Evolutionary conservation across 2,888 invertebrate genomes (phyloP).

Genomic region (Ferrisia virgata): DNA sequence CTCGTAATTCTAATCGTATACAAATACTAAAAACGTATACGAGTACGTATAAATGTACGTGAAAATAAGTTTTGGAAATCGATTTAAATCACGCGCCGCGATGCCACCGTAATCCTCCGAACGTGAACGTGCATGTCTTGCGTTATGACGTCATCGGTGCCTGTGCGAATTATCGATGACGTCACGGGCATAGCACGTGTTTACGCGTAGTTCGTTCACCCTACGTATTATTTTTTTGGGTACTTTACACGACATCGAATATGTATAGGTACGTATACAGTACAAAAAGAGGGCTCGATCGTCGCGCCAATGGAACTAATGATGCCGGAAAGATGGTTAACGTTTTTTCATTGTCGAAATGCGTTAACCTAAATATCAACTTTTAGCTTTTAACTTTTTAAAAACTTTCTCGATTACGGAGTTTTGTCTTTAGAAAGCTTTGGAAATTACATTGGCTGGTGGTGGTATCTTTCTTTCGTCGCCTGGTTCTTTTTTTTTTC

Average conservation of each 20-base stretch:
- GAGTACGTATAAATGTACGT: background rate
- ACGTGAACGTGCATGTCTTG: background rate
- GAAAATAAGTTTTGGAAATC: conserved; percentile 3
- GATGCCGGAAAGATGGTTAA: conserved; percentile 8
- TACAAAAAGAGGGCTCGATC: background rate
- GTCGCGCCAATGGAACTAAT: background rate
- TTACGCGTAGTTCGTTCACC: conserved; percentile 9
- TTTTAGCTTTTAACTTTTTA: conserved; percentile 11
- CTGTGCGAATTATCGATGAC: conserved; percentile 13
- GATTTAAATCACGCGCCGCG: conserved; percentile 16
- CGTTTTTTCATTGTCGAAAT: conserved; percentile 10
- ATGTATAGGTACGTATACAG: background rate
- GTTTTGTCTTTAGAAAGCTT: background rate
- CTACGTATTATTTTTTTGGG: background rate
- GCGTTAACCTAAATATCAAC: conserved; percentile 25
- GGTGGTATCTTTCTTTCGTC: background rate
- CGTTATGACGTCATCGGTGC: background rate
- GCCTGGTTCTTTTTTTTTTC: background rate
- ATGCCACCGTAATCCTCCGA: background rate
- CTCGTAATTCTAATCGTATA: background rate
- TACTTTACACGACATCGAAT: background rate
- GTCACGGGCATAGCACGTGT: conserved; percentile 14
- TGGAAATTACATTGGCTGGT: background rate
- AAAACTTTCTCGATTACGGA: conserved; percentile 29
- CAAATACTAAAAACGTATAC: background rate